phyloP scores from a whole-genome alignment of 2,113 vertebrate genomes.

The Archocentrus centrarchus region DNA sequence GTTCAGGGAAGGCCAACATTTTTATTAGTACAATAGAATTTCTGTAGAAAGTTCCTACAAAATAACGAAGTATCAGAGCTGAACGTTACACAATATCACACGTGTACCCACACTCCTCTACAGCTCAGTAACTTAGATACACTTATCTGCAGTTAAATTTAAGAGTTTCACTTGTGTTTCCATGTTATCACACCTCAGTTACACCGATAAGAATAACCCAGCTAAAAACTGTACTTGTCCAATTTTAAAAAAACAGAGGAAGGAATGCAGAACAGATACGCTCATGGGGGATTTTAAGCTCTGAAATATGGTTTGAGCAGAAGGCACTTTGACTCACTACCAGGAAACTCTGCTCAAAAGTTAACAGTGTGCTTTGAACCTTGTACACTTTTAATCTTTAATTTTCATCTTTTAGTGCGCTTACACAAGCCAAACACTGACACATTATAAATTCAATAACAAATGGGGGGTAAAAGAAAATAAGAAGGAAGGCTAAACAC shows the following conservation, averaged over 20 bases:
- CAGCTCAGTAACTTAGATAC: not conserved
- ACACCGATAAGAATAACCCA: not conserved
- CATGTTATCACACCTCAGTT: not conserved
- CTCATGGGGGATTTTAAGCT: not conserved
- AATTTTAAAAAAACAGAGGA: not conserved
- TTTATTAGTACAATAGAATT: not conserved
- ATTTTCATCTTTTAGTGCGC: not conserved
- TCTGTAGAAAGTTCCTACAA: not conserved
- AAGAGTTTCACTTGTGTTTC: conserved; percentile 4
- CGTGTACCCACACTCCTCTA: not conserved
- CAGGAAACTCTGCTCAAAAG: too few relatives aligned
- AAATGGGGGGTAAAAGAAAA: not conserved
- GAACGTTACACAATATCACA: not conserved
- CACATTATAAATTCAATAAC: not conserved
- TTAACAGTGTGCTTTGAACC: too few relatives aligned
- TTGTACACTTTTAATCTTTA: too few relatives aligned
- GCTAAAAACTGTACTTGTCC: not conserved
- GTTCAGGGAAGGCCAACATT: not conserved
- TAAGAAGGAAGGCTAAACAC: not conserved
- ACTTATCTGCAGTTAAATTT: not conserved
- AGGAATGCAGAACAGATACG: not conserved
- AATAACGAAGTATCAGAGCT: not conserved
- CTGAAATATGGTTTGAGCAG: not conserved
- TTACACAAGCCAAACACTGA: not conserved
- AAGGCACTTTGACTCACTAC: too few relatives aligned